These are phyloP conservation scores for Protula sp. DNA, from an alignment of 2,888 invertebrate genomes.

Conservation along the genomic window DNA sequence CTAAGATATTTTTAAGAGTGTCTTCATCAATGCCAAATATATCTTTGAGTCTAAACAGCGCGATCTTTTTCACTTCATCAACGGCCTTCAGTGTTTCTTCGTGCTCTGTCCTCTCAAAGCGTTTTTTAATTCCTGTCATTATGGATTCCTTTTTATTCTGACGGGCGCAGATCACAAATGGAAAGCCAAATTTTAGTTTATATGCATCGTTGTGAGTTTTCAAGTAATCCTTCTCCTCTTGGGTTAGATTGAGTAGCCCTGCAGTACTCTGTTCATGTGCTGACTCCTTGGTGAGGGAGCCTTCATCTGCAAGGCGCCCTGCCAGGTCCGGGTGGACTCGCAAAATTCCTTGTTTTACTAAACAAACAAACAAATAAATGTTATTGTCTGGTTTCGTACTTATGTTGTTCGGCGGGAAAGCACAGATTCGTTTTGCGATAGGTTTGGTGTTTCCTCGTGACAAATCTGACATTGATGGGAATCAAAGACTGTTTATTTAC, in stretches of 20 bases:
- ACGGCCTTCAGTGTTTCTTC: slow-evolving; percentile 26
- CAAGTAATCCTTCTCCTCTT: slow-evolving; percentile 22
- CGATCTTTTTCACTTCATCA: slow-evolving; percentile 34
- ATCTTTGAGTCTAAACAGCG: slow-evolving; percentile 23
- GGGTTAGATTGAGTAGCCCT: slow-evolving; percentile 25
- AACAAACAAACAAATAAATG: too few relatives aligned
- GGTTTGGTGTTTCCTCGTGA: too few relatives aligned
- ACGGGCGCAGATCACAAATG: slow-evolving; percentile 34
- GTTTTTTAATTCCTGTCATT: slow-evolving; percentile 21
- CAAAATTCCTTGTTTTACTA: slow-evolving; percentile 33
- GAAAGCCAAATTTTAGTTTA: slow-evolving; percentile 32
- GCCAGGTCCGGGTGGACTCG: slow-evolving; percentile 34
- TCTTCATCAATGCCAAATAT: too few relatives aligned
- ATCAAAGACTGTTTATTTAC: too few relatives aligned
- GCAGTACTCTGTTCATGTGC: slow-evolving; percentile 26
- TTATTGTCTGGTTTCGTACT: too few relatives aligned
- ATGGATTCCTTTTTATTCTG: slow-evolving; percentile 35
- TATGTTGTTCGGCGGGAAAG: too few relatives aligned
- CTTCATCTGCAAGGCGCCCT: slow-evolving; percentile 23
- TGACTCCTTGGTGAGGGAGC: slow-evolving; percentile 27
- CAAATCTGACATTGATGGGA: too few relatives aligned
- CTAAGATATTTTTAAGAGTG: too few relatives aligned
- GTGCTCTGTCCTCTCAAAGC: slow-evolving; percentile 21
- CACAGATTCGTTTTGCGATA: too few relatives aligned
- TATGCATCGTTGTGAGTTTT: slow-evolving; percentile 25